Evolutionary conservation across 2,113 vertebrate species (phyloP), one percentile per base, ranked within the genome.

Genomic region (Sinocyclocheilus anshuiensis): DNA sequence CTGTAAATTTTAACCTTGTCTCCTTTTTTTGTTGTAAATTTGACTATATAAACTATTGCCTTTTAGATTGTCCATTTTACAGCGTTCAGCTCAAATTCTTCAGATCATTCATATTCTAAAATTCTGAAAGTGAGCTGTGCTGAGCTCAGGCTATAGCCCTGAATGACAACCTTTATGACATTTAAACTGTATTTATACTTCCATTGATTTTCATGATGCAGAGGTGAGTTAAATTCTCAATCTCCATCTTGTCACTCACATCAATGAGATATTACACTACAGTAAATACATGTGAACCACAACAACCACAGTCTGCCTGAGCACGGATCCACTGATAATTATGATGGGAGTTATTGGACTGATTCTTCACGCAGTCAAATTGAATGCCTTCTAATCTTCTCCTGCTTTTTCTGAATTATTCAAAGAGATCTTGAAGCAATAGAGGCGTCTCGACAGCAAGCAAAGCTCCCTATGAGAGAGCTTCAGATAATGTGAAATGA

Each of bases 401-500:
- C 39, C 86, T 88, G 89, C 72, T 90, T 90, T 91, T 88, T 87
- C 88, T 92, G 87, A 93, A 93, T 93, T 92, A 92, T 93, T 93
- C 92, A 93, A 90, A 91, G 89, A 89, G 87, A 86, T 94, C 87
- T 91, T 89, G 90, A 92, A 93, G 92, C 88, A 92, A 91, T 90
- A 91, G 88, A 57, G 76, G 53, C 91, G 53, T 57, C 88, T 92
- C 91, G 84, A 90, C 91, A 87, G 92, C 89, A 88, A 86, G 88
- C 88, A 91, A 90, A 86, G 84, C 42, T 81, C 78, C 71, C 77
- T 88, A 88, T 90, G 89, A 91, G 92, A 90, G 91, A 88, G 53
- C 91, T 87, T 90, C 91, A 91, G 84, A 91, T 93, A 94, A 93
- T 92, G 93, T 92, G 93, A 95, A 94, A 91, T 90, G 91, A 92